phyloP scores from a whole-genome alignment of 1,140 invertebrate species.

The Liolophura sinensis region DNA sequence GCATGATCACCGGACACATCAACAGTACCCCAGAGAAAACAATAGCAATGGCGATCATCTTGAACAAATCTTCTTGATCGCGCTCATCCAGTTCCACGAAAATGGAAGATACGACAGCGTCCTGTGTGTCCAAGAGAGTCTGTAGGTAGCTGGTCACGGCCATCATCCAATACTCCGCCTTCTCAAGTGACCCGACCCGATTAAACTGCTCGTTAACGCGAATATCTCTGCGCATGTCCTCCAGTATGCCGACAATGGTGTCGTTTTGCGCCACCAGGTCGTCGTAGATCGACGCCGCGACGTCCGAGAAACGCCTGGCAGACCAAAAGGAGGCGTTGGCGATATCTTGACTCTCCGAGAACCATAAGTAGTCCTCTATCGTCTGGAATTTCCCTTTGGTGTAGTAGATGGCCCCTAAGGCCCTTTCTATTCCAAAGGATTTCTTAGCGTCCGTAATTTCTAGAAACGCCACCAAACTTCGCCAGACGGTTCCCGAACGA shows the following conservation, averaged over 20 bases:
- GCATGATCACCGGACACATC: conserved; percentile 19
- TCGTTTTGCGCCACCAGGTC: conserved; percentile 16
- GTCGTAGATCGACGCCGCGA: conserved; percentile 25
- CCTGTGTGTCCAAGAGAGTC: conserved; percentile 21
- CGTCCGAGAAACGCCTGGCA: conserved; percentile 25
- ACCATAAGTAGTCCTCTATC: conserved; percentile 26
- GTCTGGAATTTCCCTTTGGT: conserved; percentile 23
- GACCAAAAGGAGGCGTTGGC: conserved; percentile 26
- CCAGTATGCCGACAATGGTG: conserved; percentile 15
- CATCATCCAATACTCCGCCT: conserved; percentile 23
- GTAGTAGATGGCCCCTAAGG: conserved; percentile 29
- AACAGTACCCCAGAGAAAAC: conserved; percentile 27
- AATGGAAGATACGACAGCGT: conserved; percentile 18
- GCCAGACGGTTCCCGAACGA: conserved; percentile 7
- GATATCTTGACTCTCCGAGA: conserved; percentile 32
- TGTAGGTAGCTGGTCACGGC: conserved; percentile 24
- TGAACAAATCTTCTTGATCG: conserved; percentile 16
- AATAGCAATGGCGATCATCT: conserved; percentile 28
- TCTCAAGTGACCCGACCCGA: conserved; percentile 17
- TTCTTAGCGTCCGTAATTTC: conserved; percentile 23
- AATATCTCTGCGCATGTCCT: conserved; percentile 21
- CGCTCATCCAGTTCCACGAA: conserved; percentile 17
- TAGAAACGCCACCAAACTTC: conserved; percentile 3
- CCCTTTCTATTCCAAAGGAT: conserved; percentile 32
- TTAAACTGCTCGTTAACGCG: conserved; percentile 14